A percentile compares a stretch with the other conserved stretches of the same genome.
phyloP scores from a whole-genome alignment of 2,888 invertebrate genomes.

The Seira musarum region DNA sequence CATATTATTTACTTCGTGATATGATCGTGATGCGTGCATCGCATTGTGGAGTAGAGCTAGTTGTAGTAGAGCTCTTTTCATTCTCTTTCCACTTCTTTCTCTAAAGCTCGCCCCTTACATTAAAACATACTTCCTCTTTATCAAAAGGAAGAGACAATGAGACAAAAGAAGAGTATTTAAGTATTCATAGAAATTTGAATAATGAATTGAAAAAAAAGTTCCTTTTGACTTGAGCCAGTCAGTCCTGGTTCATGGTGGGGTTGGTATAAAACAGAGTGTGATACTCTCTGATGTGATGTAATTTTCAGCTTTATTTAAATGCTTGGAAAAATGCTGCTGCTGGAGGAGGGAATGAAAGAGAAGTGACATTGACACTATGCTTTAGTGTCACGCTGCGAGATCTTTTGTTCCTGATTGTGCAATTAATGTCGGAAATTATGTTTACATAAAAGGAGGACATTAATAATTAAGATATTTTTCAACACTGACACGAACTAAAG shows the following conservation, averaged over 20 bases:
- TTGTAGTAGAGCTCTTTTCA: constrained; percentile 25
- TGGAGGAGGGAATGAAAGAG: no score
- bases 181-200: constrained; percentile 69
- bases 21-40: constrained; percentile 15
- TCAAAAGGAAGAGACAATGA: constrained; percentile 23
- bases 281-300: neutral
- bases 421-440: constrained; percentile 16
- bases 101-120: constrained; percentile 9
- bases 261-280: neutral
- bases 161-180: constrained; percentile 63
- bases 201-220: constrained; percentile 63
- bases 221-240: neutral
- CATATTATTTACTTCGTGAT: constrained; percentile 24
- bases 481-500: neutral
- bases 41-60: neutral
- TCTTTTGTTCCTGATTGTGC: constrained; percentile 19
- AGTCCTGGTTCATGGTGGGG: neutral
- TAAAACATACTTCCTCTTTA: constrained; percentile 2
- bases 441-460: constrained; percentile 23
- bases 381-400: constrained; percentile 11
- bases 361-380: constrained; percentile 34
- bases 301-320: neutral
- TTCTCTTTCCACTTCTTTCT: neutral
- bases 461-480: neutral
- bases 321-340: neutral